A percentile compares a stretch with the other conserved stretches of the same genome.
Evolutionary conservation across 2,888 invertebrate species (phyloP).

Genomic region (Lordiphosa andalusiaca): DNA sequence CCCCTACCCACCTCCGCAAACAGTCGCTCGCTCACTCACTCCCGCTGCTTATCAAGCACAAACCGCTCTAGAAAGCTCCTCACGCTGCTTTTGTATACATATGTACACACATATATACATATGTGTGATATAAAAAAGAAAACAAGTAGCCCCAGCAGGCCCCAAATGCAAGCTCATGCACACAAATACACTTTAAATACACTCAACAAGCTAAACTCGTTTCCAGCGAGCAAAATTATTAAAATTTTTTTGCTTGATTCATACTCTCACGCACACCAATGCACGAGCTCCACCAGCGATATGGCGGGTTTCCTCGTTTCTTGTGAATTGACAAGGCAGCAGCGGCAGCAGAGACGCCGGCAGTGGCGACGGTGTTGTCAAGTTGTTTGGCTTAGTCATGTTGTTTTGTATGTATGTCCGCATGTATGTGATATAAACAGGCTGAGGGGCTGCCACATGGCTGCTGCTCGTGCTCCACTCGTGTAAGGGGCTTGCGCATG

Average conservation of each 20-base stretch:
- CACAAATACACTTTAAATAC: constrained; percentile 12
- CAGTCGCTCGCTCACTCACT: constrained; percentile 2
- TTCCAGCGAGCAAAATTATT: constrained; percentile 62
- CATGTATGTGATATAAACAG: constrained; percentile 1
- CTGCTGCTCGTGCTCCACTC: constrained; percentile 53
- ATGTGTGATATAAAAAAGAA: constrained; percentile 48
- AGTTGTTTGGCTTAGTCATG: constrained; percentile 71
- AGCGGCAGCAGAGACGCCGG: constrained; percentile 7
- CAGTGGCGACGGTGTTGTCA: constrained; percentile 64
- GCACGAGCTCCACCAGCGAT: constrained; percentile 44
- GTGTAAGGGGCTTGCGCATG: constrained; percentile 13
- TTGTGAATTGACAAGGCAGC: constrained; percentile 71
- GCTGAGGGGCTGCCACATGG: constrained; percentile 54
- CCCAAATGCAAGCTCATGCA: constrained; percentile 29
- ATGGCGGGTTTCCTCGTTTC: constrained; percentile 78
- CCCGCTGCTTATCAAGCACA: constrained; percentile 34
- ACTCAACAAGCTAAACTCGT: constrained; percentile 69
- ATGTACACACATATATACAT: constrained; percentile 31
- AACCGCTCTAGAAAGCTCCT: constrained; percentile 24
- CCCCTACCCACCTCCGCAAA: not conserved
- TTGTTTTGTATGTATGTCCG: constrained; percentile 18
- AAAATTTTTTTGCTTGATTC: constrained; percentile 68
- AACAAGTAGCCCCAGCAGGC: constrained; percentile 56
- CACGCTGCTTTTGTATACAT: constrained; percentile 16
- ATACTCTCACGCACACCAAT: constrained; percentile 43